phyloP scores from a whole-genome alignment of 1,140 invertebrate species.

The Drosophila mayri region DNA sequence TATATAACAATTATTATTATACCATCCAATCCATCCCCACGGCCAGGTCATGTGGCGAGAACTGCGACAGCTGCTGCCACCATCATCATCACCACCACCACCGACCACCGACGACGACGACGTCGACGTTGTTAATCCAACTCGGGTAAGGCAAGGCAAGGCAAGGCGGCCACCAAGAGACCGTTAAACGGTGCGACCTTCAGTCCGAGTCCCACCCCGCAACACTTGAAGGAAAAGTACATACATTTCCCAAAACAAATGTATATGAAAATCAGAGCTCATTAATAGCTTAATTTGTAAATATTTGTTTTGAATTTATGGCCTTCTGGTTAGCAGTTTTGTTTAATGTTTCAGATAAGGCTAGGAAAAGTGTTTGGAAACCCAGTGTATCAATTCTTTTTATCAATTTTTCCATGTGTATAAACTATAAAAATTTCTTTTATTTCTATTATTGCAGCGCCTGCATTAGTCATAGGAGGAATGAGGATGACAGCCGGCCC shows the following conservation, averaged over 20 bases:
- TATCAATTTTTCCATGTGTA: slow-evolving; percentile 8
- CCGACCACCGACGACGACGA: slow-evolving; percentile 12
- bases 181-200: slow-evolving; percentile 72
- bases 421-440: not conserved
- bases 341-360: too few species aligned
- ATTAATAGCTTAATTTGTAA: slow-evolving; percentile 3
- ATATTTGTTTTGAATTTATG: not conserved
- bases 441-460: slow-evolving; percentile 44
- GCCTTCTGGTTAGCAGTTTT: not conserved
- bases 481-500: slow-evolving; percentile 46
- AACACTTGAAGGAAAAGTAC: slow-evolving; percentile 15
- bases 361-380: not conserved
- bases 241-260: not conserved
- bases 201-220: slow-evolving; percentile 2
- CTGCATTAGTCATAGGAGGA: slow-evolving; percentile 52
- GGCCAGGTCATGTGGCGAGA: slow-evolving; percentile 58
- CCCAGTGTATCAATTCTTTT: not conserved
- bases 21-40: slow-evolving; percentile 19
- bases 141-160: slow-evolving; percentile 21
- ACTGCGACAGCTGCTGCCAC: slow-evolving; percentile 48
- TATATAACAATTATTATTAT: slow-evolving; percentile 50
- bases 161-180: not conserved
- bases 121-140: slow-evolving; percentile 40
- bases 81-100: slow-evolving; percentile 1
- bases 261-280: not conserved